Evolutionary conservation across 1,140 invertebrate species (phyloP).

Genomic region (Calliopsis andreniformis): DNA sequence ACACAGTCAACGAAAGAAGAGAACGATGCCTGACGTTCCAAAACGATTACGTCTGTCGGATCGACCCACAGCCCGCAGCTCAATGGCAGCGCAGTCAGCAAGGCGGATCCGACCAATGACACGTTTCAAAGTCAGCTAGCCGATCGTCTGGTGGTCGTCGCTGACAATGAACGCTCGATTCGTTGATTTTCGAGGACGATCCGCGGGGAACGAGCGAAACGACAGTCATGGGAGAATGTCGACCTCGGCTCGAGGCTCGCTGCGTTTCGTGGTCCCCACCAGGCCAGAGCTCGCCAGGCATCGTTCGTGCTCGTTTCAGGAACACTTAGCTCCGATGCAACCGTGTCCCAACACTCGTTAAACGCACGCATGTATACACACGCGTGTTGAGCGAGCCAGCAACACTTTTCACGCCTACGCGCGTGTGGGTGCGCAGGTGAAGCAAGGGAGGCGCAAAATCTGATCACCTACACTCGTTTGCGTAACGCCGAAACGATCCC

Average conservation of each 20-base stretch:
- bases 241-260: slow-evolving; percentile 41
- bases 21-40: too few species aligned
- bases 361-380: too few species aligned
- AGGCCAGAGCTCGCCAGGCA: too few species aligned
- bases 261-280: slow-evolving; percentile 31
- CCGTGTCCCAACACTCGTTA: slow-evolving; percentile 16
- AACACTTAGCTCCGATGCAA: slow-evolving; percentile 24
- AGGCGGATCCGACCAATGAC: background rate
- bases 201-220: slow-evolving; percentile 26
- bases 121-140: slow-evolving; percentile 4
- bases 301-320: background rate
- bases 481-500: background rate
- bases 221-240: slow-evolving; percentile 39
- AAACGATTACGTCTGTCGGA: too few species aligned
- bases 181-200: slow-evolving; percentile 48
- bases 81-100: background rate
- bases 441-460: slow-evolving; percentile 22
- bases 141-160: slow-evolving; percentile 3
- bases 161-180: slow-evolving; percentile 41
- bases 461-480: slow-evolving; percentile 10
- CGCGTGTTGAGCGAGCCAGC: background rate
- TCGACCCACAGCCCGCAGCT: too few species aligned
- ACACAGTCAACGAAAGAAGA: too few species aligned
- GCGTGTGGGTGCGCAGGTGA: slow-evolving; percentile 2
- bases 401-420: slow-evolving; percentile 33